Evolutionary conservation across 2,113 vertebrate species (phyloP).

Genomic region (Upupa epops): DNA sequence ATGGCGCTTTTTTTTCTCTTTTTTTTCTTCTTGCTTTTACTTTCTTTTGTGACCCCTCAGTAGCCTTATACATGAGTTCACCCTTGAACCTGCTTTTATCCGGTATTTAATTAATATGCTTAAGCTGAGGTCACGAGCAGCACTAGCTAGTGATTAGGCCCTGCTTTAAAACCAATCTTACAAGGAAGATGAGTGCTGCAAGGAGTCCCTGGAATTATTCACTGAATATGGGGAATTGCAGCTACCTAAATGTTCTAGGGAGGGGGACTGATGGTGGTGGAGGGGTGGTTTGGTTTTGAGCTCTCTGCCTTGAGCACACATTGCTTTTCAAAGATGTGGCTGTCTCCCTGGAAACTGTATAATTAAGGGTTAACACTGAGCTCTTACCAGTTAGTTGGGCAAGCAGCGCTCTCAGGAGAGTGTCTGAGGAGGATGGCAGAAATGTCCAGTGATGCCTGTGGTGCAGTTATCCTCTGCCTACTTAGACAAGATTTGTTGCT

Average conservation of each 20-base stretch:
- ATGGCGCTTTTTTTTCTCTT: not conserved
- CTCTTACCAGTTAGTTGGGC: not conserved
- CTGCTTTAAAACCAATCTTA: slow-evolving; percentile 7
- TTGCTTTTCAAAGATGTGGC: not conserved
- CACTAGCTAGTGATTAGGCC: slow-evolving; percentile 7
- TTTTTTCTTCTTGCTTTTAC: not conserved
- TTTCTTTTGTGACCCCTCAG: not conserved
- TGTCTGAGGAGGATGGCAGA: slow-evolving; percentile 33
- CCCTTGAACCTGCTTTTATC: slow-evolving; percentile 13
- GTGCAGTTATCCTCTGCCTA: slow-evolving; percentile 51
- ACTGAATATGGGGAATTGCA: not conserved
- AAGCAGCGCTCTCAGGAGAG: not conserved
- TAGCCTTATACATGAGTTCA: not conserved
- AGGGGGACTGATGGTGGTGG: too few relatives aligned
- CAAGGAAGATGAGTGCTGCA: not conserved
- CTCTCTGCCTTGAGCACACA: not conserved
- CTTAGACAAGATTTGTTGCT: not conserved
- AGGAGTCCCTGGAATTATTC: not conserved
- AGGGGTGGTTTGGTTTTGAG: not conserved
- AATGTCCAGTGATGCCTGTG: not conserved
- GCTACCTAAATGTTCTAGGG: not conserved
- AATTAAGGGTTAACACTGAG: slow-evolving; percentile 40
- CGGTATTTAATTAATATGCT: slow-evolving; percentile 13
- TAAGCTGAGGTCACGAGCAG: not conserved
- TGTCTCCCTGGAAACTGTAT: not conserved